Evolutionary conservation across 2,113 vertebrate genomes (phyloP), one percentile per base, ranked within the genome.

Genomic region (Artemisiospiza belli): DNA sequence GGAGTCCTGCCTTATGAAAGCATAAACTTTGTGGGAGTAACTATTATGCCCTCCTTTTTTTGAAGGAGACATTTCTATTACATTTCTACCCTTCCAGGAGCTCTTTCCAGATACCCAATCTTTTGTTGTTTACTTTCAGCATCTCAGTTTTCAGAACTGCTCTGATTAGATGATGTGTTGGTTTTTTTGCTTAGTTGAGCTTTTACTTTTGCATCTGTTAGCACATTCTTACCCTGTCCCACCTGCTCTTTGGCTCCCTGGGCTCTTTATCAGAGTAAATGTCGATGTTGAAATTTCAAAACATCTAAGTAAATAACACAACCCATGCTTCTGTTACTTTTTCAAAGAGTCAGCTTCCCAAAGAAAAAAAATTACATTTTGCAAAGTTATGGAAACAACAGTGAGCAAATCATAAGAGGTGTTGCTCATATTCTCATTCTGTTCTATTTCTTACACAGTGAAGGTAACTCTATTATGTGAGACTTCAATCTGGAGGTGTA

Each of bases 281-380:
- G 31, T 73, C 2, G 7, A 17, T 3, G 3, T 2, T 49, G 43
- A 64, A 17, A 52, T 90, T 92, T 94, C 58, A 89, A 43, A 93
- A 47, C 31, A 21, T 39, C 49, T 20, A 89, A n/a, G 49, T 93
- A 96, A 97, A 89, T 80, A 92, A 92, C 54, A 27, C 41, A 67
- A 91, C 59, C 24, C 35, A 59, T 33, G 44, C 39, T 81, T 93
- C 83, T 95, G 69, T 87, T 97, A 24, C 43, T 49, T 94, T 80
- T 84, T 66, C 79, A 64, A 33, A 58, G 43, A 31, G 54, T 57
- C 55, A 66, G 61, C 64, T 75, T 91, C 58, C 72, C 41, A 54
- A 80, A 90, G 58, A 72, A 83, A 58, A 37, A 28, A 67, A 41
- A 8, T 7, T 15, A 30, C 16, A 69, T 24, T 47, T 28, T 73